Evolutionary conservation across 2,113 vertebrate species (phyloP), one percentile per base, ranked within the genome.

Genomic region (Istiophorus platypterus): DNA sequence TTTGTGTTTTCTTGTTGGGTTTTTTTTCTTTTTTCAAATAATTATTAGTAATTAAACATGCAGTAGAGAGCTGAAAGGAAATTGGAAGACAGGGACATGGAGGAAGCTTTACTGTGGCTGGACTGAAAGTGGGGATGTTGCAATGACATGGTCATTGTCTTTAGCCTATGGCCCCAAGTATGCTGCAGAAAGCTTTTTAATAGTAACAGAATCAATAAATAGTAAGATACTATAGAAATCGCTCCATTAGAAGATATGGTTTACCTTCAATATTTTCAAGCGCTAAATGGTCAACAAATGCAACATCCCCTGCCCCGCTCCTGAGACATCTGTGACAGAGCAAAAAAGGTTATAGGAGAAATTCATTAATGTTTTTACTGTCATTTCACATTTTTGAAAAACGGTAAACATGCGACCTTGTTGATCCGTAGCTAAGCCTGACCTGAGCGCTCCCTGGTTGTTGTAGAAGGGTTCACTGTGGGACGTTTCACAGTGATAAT

Each of bases 371-470:
- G 7, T 62, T 72, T 63, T 67, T 14, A 56, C 7, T 29, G 18
- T 24, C 18, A 20, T 22, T 22, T 27, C 64, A 26, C 4, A 26
- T 69, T 64, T 39, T 64, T 39, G 0, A 31, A 49, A 49, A n/a
- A n/a, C 2, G 34, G 39, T 8, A 59, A 70, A 37, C n/a, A 27
- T 73, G 13, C 1, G 2, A 20, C 15, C 17, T 73, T 24, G 69
- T 31, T 54, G 15, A 54, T n/a, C 12, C 27, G 54, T 56, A 49
- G 34, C 22, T 8, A n/a, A 65, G 1, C 3, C 90, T 85, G 89
- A 97, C 97, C 96, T 97, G 90, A 98, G 96, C 22, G 97, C 97
- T 42, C 97, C 97, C 65, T 97, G 96, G 20, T 93, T 97, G 90
- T 95, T 95, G 74, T 96, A 97, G 92, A 96, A 98, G 13, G 96